phyloP scores from a whole-genome alignment of 37 sponge, comb jelly and placozoan species.

The Cladorhizidae sp. region DNA sequence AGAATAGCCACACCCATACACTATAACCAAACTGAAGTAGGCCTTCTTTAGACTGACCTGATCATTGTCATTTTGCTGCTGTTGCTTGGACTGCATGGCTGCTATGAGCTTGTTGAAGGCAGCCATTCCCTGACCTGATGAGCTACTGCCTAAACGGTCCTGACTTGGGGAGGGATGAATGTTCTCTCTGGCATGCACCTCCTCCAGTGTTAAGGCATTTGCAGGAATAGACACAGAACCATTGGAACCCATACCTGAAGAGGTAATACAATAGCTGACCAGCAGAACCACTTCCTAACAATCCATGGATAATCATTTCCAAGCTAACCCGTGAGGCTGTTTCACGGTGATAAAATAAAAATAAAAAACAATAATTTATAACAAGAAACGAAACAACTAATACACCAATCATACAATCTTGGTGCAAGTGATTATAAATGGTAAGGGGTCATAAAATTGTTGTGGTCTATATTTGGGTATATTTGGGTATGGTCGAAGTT shows the following conservation, averaged over 20 bases:
- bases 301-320: too few relatives aligned
- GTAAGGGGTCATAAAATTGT: too few relatives aligned
- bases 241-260: background rate
- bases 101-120: slow-evolving; percentile 71
- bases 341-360: too few relatives aligned
- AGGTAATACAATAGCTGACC: background rate
- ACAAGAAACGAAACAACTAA: too few relatives aligned
- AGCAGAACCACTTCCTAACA: background rate
- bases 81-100: slow-evolving; percentile 36
- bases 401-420: too few relatives aligned
- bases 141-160: background rate
- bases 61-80: slow-evolving; percentile 16
- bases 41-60: slow-evolving; percentile 7
- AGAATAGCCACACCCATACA: background rate
- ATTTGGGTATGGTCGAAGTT: too few relatives aligned
- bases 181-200: slow-evolving; percentile 62
- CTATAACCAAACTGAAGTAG: too few relatives aligned
- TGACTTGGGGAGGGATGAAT: slow-evolving; percentile 14
- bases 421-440: too few relatives aligned
- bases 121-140: slow-evolving; percentile 13
- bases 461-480: too few relatives aligned
- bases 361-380: too few relatives aligned
- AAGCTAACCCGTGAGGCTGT: too few relatives aligned
- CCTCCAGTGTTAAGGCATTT: slow-evolving; percentile 74
- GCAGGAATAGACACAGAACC: slow-evolving; percentile 17